Conservation (phyloP, 2,888 invertebrate species). For the Antheraea yamamai region DNA sequence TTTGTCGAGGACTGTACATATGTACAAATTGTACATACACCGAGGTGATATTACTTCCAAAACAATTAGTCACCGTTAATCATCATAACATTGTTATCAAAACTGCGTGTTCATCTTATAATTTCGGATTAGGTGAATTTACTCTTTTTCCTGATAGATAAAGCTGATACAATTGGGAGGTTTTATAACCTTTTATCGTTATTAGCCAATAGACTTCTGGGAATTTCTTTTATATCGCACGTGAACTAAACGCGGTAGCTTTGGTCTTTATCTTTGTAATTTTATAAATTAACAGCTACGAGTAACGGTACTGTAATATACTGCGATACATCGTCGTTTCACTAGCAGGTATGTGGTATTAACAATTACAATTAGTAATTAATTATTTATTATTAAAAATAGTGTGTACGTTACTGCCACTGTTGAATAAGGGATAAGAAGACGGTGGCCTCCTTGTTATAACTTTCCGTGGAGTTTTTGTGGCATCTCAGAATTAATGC, state of each 20-base stretch:
- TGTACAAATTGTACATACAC: background rate
- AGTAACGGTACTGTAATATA: conserved; percentile 8
- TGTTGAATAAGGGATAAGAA: no score
- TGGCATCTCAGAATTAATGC: no score
- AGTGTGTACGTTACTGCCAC: no score
- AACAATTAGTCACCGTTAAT: background rate
- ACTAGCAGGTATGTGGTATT: conserved; percentile 40
- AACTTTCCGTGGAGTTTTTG: no score
- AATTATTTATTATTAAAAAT: background rate
- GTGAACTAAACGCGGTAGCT: conserved; percentile 14
- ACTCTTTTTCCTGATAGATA: background rate
- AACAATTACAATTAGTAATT: background rate
- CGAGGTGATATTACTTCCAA: background rate
- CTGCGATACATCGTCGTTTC: conserved; percentile 32
- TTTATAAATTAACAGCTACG: conserved; percentile 14
- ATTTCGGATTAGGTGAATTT: conserved; percentile 6
- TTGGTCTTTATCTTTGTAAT: conserved; percentile 16
- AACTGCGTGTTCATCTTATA: background rate
- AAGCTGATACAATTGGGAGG: conserved; percentile 20
- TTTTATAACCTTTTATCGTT: conserved; percentile 20
- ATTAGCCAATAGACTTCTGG: conserved; percentile 18
- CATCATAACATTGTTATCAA: conserved; percentile 12
- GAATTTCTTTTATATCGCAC: conserved; percentile 21
- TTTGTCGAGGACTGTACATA: background rate
- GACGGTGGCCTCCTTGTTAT: no score